Conservation (phyloP, 2,113 vertebrate genomes). For the Hypanus sabinus region DNA sequence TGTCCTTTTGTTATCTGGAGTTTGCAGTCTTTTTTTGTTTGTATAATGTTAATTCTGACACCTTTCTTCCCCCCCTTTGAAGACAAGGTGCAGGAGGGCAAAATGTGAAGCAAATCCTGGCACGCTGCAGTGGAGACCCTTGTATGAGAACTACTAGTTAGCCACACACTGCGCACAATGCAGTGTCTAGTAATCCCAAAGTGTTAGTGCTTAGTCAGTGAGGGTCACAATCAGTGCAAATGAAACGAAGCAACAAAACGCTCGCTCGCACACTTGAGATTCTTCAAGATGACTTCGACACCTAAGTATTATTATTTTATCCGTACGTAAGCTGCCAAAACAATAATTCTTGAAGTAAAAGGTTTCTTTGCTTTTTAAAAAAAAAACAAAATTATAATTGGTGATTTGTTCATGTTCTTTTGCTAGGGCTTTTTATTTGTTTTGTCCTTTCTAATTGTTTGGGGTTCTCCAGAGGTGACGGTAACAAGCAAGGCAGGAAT, state of each 20-base stretch:
- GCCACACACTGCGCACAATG: slow-evolving; percentile 39
- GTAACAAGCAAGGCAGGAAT: not conserved
- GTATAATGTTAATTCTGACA: slow-evolving; percentile 36
- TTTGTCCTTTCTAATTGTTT: not conserved
- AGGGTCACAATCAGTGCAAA: not conserved
- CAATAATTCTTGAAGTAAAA: slow-evolving; percentile 32
- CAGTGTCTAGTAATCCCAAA: slow-evolving; percentile 38
- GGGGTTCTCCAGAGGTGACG: not conserved
- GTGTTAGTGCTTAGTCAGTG: slow-evolving; percentile 28
- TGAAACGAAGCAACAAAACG: slow-evolving; percentile 12
- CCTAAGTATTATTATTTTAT: slow-evolving; percentile 36
- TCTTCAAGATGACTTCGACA: slow-evolving; percentile 31
- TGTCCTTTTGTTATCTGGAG: slow-evolving; percentile 33
- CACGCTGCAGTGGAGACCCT: slow-evolving; percentile 12
- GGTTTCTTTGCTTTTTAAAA: not conserved
- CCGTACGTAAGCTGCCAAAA: slow-evolving; percentile 35
- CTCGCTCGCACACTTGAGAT: slow-evolving; percentile 34
- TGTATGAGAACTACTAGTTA: slow-evolving; percentile 28
- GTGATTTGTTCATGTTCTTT: slow-evolving; percentile 17
- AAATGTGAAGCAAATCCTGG: slow-evolving; percentile 31
- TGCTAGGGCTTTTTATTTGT: not conserved
- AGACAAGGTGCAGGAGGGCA: slow-evolving; percentile 36
- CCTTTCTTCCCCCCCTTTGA: slow-evolving; percentile 36
- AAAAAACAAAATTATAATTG: not conserved
- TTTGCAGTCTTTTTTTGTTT: slow-evolving; percentile 25